Conservation (phyloP, 2,113 vertebrate genomes). For the Lamprotornis superbus region DNA sequence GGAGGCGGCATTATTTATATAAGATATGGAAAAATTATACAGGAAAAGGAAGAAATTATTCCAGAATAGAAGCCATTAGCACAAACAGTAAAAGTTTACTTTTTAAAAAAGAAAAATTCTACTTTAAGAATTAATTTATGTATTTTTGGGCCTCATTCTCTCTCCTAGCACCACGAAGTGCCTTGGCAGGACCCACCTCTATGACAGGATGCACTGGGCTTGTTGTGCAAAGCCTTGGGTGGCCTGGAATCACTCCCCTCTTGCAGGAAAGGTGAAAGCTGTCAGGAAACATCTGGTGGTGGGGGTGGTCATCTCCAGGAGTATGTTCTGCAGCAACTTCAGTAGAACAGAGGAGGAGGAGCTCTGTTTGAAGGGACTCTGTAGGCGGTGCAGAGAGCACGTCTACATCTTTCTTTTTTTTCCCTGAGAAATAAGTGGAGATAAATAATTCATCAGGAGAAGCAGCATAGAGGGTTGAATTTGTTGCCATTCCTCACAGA, state of each 20-base stretch:
- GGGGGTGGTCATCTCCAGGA: rapidly evolving
- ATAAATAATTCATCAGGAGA: background rate
- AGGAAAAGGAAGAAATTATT: background rate
- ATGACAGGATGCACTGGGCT: background rate
- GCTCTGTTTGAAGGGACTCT: background rate
- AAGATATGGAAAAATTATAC: background rate
- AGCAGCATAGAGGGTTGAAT: background rate
- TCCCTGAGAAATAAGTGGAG: background rate
- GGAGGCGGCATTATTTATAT: background rate
- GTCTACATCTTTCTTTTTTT: background rate
- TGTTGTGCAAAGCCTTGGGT: background rate
- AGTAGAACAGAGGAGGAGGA: background rate
- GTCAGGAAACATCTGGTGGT: background rate
- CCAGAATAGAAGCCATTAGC: background rate
- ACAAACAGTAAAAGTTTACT: background rate
- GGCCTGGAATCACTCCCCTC: background rate
- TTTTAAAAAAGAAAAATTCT: background rate
- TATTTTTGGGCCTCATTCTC: background rate
- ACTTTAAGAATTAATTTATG: background rate
- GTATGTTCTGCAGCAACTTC: background rate
- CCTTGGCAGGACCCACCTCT: background rate
- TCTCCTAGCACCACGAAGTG: rapidly evolving
- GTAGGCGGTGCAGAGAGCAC: background rate
- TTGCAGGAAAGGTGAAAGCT: no score
- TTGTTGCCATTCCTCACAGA: background rate